Base-by-base conservation (phyloP, 2,797 vertebrate species). In the Sebastes flavidus region DNA sequence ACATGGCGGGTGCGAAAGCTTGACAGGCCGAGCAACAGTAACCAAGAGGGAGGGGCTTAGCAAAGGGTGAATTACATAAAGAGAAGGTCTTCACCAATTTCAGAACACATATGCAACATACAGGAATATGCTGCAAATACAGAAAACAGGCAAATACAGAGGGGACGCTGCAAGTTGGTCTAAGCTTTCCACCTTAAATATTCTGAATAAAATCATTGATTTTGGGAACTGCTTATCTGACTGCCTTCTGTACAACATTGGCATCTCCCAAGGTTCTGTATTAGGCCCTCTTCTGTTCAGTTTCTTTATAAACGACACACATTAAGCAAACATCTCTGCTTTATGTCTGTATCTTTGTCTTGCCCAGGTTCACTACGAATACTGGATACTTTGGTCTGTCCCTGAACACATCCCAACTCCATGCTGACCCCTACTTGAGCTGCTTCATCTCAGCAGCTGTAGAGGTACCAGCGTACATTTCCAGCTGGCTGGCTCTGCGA, bases 361-460 rank as follows among this genome's bases (percentile, higher is more conserved):
- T 68, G 86, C 91, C 30, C 89, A 98, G 97, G 95, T 95, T 97
- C 91, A 95, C 92, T 30, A 89, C 96, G 71, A 94, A 89, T 0
- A 92, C 94, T 25, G 95, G 96, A 22, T 98, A 98, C 80, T 97
- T 94, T 8, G 94, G 95, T 3, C 90, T 98, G 20, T 97, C 96
- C n/a, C 86, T 97, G 2, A 97, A 96, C 86, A 96, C 97, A 0
- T 94, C 97, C 1, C 96, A 96, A 62, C 89, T 98, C 74, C 92
- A 97, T 0, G 93, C 95, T 1, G 86, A 98, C 1, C 91, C 95
- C 36, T 98, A 95, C 1, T 0, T 98, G 84, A 97, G 97, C 93
- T 96, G 95, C 83, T 97, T 98, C 87, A 94, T 98, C 30, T 96
- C 96, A 0, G 97, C 96, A 0, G 85, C 93, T 61, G 94, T 94